Evolutionary conservation across 2,888 invertebrate genomes (phyloP).

Genomic region (Patella depressa): DNA sequence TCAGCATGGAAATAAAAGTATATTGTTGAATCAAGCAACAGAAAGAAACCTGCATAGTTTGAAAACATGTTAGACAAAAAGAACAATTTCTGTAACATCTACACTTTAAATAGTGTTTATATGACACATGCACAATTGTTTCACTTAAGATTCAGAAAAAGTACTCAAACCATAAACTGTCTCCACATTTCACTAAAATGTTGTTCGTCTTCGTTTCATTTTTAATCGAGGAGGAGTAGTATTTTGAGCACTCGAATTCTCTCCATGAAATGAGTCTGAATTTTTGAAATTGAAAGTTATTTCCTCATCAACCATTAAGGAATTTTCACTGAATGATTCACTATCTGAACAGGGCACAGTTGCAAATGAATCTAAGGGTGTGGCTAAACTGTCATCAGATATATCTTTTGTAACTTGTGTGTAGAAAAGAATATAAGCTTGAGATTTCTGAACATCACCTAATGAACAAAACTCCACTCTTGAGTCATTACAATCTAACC

Average conservation of each 20-base stretch:
- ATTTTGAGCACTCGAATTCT: background rate
- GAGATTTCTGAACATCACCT: slow-evolving; percentile 64
- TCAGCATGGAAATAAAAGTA: no score
- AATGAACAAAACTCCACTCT: slow-evolving; percentile 56
- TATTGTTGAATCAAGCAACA: no score
- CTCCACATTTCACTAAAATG: background rate
- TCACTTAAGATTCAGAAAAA: no score
- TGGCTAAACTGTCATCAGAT: background rate
- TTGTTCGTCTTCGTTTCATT: background rate
- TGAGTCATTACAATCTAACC: slow-evolving; percentile 71
- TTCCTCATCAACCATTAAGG: slow-evolving; percentile 39
- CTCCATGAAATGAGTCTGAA: slow-evolving; percentile 8
- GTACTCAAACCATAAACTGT: no score
- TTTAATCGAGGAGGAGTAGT: background rate
- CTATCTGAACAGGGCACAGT: background rate
- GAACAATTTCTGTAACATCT: no score
- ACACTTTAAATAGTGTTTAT: no score
- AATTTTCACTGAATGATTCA: background rate
- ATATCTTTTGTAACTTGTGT: slow-evolving; percentile 33
- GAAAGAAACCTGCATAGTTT: no score
- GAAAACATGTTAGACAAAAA: no score
- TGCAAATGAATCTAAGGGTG: slow-evolving; percentile 5
- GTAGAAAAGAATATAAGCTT: slow-evolving; percentile 70
- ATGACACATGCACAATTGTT: no score
- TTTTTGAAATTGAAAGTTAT: slow-evolving; percentile 45